phyloP scores from a whole-genome alignment of 2,797 vertebrate species.

The Neosilurus hyrtlii region DNA sequence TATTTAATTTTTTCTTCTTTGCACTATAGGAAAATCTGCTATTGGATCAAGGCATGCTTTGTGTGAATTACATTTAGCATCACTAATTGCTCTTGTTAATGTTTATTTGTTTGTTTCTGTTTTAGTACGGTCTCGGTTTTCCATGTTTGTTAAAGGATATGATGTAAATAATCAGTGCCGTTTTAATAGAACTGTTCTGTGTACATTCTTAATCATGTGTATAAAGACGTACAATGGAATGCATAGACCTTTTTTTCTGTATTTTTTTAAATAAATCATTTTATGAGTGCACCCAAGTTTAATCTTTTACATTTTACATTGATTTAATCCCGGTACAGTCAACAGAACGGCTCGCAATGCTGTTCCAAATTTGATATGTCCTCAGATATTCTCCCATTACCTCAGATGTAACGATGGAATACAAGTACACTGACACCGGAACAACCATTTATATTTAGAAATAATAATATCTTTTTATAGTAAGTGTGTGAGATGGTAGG shows the following conservation, averaged over 20 bases:
- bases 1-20: constrained; percentile 41
- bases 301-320: too few species aligned
- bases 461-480: too few species aligned
- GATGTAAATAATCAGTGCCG: constrained; percentile 51
- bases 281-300: constrained; percentile 63
- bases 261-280: constrained; percentile 92
- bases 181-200: constrained; percentile 55
- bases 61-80: constrained; percentile 46
- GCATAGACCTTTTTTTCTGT: constrained; percentile 76
- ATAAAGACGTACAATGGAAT: constrained; percentile 69
- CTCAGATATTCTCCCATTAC: too few species aligned
- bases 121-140: background rate
- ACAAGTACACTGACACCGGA: too few species aligned
- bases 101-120: constrained; percentile 19
- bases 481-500: too few species aligned
- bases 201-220: constrained; percentile 57
- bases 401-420: too few species aligned
- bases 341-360: too few species aligned
- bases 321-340: too few species aligned
- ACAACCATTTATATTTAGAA: too few species aligned
- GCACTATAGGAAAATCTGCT: constrained; percentile 53
- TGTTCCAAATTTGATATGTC: too few species aligned
- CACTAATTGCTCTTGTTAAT: constrained; percentile 51
- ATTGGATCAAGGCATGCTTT: constrained; percentile 57
- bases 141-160: constrained; percentile 27